Base-by-base conservation (phyloP, 2,797 vertebrate genomes). In the Tokudaia tokunoshimensis region DNA sequence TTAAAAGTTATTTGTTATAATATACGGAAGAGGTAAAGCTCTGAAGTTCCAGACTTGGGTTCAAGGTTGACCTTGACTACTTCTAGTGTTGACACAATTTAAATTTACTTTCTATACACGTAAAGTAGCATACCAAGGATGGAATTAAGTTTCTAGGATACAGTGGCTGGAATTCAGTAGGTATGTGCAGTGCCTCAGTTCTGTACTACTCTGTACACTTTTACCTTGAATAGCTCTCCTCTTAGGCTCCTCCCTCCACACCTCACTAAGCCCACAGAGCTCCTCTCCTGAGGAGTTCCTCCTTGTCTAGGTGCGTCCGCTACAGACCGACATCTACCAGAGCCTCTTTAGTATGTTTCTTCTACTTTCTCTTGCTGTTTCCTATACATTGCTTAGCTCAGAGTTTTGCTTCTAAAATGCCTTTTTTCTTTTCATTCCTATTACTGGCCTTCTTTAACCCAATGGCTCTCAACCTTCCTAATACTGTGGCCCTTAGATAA, bases 381-480 rank as follows among this genome's bases (percentile, higher is more conserved):
- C 81, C 24, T 22, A 70, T 31, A 72, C 6, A 87, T 17, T 80
- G 63, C 10, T 84, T 67, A 92, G 78, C 75, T 91, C n/a, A 75
- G 52, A 80, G n/a, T 20, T 94, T 87, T 85, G 24, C 5, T 70
- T 96, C 63, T 86, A 34, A 92, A 89, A 50, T 75, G 47, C 80
- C 31, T 89, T 50, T 61, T 83, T 91, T 29, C 44, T 55, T 94
- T 75, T 72, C 55, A 95, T 87, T 86, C 44, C 59, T 14, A 57
- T 10, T 29, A 11, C 15, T 89, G 41, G 83, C 17, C 92, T 80
- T 63, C 44, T 50, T 26, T 47, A 76, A 76, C 75, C 6, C 75
- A 50, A 3, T 9, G 75, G 44, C 7, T 50, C 44, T 9, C 75
- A 29, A 31, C 75, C 13, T 50, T 31, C 44, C 14, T 31, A 31